phyloP scores from a whole-genome alignment of 2,888 invertebrate genomes.

The Pogonocherus hispidulus region DNA sequence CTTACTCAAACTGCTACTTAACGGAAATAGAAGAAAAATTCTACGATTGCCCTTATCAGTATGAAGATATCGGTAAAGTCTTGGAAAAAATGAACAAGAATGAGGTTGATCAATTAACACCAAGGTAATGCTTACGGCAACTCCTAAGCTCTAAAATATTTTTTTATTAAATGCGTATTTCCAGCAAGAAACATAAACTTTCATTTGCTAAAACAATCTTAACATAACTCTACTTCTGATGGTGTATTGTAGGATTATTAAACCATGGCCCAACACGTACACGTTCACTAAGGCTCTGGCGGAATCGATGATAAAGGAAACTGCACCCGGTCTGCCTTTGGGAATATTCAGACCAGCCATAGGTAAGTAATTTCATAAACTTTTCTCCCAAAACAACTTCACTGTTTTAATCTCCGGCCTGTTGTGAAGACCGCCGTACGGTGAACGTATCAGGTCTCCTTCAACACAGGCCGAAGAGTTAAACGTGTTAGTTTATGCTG shows the following conservation, averaged over 20 bases:
- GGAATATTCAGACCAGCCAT: slow-evolving; percentile 88
- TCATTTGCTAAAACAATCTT: no score
- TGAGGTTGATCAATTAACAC: slow-evolving; percentile 57
- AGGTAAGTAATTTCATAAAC: slow-evolving; percentile 67
- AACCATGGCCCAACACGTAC: slow-evolving; percentile 87
- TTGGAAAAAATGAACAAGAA: slow-evolving; percentile 66
- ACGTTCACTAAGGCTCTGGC: slow-evolving; percentile 89
- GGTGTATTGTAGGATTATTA: slow-evolving; percentile 71
- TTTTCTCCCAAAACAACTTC: no score
- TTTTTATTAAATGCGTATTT: no score
- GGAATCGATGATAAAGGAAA: slow-evolving; percentile 77
- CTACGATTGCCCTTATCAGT: slow-evolving; percentile 74
- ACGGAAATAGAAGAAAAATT: slow-evolving; percentile 77
- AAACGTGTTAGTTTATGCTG: no score
- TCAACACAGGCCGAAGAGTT: neutral
- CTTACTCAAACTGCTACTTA: slow-evolving; percentile 82
- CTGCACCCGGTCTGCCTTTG: slow-evolving; percentile 76
- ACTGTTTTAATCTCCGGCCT: neutral
- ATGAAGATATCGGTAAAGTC: slow-evolving; percentile 67
- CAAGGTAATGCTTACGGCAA: slow-evolving; percentile 72
- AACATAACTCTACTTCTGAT: no score
- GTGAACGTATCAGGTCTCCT: neutral
- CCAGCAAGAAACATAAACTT: no score
- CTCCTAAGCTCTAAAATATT: no score
- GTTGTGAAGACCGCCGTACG: neutral